Base-by-base conservation (phyloP, 2,113 vertebrate species). In the Tangachromis dhanisi region DNA sequence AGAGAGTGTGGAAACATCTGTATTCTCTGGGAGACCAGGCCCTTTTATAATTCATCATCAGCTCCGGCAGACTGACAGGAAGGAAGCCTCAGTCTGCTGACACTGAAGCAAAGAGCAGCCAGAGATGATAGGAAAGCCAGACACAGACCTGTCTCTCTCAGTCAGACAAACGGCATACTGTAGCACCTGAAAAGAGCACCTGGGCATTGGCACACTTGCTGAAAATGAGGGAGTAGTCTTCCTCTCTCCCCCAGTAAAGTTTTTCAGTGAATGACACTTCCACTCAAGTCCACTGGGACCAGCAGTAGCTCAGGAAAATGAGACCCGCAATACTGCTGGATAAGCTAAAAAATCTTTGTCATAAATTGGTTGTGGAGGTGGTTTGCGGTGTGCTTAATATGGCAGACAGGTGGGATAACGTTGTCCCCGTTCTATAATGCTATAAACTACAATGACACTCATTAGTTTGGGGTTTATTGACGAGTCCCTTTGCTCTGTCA, bases 11-110 rank as follows among this genome's bases (percentile, higher is more conserved):
- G 83, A 92, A 95, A 95, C 93, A 96, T 96, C 93, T 95, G 94
- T 95, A 95, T 95, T 94, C 95, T 93, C 88, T 11, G 40, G 81
- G 79, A 95, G 88, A 93, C 86, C 89, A 54, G 88, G 78, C 85
- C 89, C 82, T 93, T 95, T 95, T 91, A 96, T 96, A 95, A 94
- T 95, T 96, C 88, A 94, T 96, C 94, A 94, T 94, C 91, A 92
- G 91, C 92, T 92, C 90, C 90, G 84, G 93, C 92, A 94, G 93
- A 93, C 92, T 93, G 95, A 93, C 94, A 94, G 93, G 93, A 93
- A 92, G 93, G 93, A 90, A 94, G 91, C 85, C 79, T 92, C 90
- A 83, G 90, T 86, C 85, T 71, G 89, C 92, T 95, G 94, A 94
- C 90, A 95, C 88, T 53, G 86, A 95, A 89, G 93, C 92, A 84